These are phyloP conservation scores for Heliconius charithonia DNA, from an alignment of 2,888 invertebrate species.

Conservation along the genomic window DNA sequence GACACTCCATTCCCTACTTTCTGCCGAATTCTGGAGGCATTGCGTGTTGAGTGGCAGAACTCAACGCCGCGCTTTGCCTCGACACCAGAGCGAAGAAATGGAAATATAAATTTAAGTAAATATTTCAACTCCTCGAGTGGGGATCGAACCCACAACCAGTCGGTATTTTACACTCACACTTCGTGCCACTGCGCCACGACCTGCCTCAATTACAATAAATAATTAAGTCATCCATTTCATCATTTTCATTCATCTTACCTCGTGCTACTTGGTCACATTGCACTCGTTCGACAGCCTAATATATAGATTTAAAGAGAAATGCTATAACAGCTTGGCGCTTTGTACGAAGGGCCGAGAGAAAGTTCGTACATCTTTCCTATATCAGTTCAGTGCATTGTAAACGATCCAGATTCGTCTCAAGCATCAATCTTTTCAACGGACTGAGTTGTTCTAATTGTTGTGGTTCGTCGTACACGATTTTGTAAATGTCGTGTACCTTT, in stretches of 20 bases:
- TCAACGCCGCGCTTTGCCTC: too few species aligned
- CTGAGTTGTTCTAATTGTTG: conserved; percentile 61
- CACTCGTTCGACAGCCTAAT: conserved; percentile 3
- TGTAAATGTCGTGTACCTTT: conserved; percentile 46
- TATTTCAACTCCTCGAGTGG: too few species aligned
- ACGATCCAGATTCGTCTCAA: conserved; percentile 68
- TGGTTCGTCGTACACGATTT: conserved; percentile 53
- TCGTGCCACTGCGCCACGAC: too few species aligned
- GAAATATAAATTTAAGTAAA: too few species aligned
- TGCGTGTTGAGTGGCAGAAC: too few species aligned
- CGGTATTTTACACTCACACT: too few species aligned
- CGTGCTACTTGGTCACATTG: background rate
- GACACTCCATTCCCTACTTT: too few species aligned
- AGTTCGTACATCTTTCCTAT: conserved; percentile 72
- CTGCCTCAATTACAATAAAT: too few species aligned
- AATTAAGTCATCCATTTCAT: background rate
- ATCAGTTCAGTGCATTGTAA: conserved; percentile 66
- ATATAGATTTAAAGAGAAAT: conserved; percentile 53
- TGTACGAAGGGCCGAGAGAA: conserved; percentile 76
- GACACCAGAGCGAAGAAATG: too few species aligned
- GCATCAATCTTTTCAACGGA: conserved; percentile 68
- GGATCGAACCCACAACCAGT: too few species aligned
- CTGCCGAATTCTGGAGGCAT: too few species aligned
- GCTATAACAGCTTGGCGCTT: conserved; percentile 57
- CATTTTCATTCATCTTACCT: background rate